These are phyloP conservation scores for Psettodes erumei DNA, from an alignment of 2,113 vertebrate genomes.

Conservation along the genomic window DNA sequence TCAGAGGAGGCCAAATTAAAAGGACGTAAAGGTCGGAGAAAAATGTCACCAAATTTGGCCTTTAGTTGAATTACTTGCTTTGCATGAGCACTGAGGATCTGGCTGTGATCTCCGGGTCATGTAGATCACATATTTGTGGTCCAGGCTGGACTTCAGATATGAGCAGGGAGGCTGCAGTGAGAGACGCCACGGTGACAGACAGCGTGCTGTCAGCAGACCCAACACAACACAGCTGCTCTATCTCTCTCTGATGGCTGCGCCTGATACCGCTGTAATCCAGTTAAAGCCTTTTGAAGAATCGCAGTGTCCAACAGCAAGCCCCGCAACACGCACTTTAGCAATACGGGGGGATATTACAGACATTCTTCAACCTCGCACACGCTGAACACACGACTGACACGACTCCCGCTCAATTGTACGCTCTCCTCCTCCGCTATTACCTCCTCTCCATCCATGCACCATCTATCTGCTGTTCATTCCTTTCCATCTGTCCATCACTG, in stretches of 20 bases:
- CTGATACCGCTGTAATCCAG: slow-evolving; percentile 72
- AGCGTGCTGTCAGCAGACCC: slow-evolving; percentile 45
- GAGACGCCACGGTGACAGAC: slow-evolving; percentile 44
- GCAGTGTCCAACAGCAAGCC: slow-evolving; percentile 69
- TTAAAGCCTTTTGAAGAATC: slow-evolving; percentile 79
- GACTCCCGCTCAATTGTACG: slow-evolving; percentile 20
- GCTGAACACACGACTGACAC: slow-evolving; percentile 36
- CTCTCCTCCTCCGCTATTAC: slow-evolving; percentile 54
- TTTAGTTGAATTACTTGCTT: neutral
- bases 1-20: slow-evolving; percentile 13
- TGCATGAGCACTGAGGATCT: neutral
- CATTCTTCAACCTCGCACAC: slow-evolving; percentile 66
- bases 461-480: slow-evolving; percentile 37
- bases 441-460: slow-evolving; percentile 37
- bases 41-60: neutral
- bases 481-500: slow-evolving; percentile 63
- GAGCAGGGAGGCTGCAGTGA: slow-evolving; percentile 27
- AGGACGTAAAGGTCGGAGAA: neutral
- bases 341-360: slow-evolving; percentile 80
- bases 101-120: neutral
- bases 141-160: slow-evolving; percentile 23
- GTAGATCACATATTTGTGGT: slow-evolving; percentile 21
- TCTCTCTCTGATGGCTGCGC: slow-evolving; percentile 69
- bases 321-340: slow-evolving; percentile 70
- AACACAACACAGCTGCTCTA: slow-evolving; percentile 66